phyloP scores from a whole-genome alignment of 2,113 vertebrate genomes.

The Gambusia holbrooki region DNA sequence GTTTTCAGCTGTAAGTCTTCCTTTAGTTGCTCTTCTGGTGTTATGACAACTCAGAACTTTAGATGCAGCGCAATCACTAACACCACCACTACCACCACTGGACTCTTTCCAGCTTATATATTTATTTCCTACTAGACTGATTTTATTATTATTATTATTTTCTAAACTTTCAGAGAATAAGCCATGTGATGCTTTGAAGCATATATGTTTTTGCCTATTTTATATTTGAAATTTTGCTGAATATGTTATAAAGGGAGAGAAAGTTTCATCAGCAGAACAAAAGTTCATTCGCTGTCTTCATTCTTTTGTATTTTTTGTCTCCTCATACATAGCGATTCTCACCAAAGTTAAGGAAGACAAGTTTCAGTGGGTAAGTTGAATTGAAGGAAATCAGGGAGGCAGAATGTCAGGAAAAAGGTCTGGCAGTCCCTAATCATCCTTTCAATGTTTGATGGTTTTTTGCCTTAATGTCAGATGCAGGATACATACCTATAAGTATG shows the following conservation, averaged over 20 bases:
- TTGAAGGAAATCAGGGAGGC: conserved; percentile 60
- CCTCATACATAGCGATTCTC: conserved; percentile 66
- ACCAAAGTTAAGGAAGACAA: conserved; percentile 76
- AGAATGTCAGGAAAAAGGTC: conserved; percentile 59
- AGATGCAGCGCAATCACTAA: conserved; percentile 74
- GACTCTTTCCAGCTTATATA: conserved; percentile 65
- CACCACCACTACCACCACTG: conserved; percentile 60
- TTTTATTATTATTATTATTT: conserved; percentile 74
- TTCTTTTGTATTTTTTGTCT: conserved; percentile 48
- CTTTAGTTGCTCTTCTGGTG: conserved; percentile 79
- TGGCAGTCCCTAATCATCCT: conserved; percentile 70
- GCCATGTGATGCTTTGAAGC: conserved; percentile 81
- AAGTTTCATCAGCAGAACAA: conserved; percentile 66
- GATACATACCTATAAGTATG: conserved; percentile 75
- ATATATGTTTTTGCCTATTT: conserved; percentile 77
- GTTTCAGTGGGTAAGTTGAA: conserved; percentile 37
- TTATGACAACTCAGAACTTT: conserved; percentile 74
- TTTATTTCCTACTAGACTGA: conserved; percentile 61
- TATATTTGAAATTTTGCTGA: conserved; percentile 69
- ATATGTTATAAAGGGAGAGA: conserved; percentile 59
- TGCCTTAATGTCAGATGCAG: conserved; percentile 82
- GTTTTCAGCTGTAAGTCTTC: conserved; percentile 81
- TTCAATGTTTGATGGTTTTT: conserved; percentile 80
- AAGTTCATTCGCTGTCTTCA: conserved; percentile 56
- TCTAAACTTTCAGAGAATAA: conserved; percentile 77